Conservation (phyloP, 2,888 invertebrate genomes). For the Tachystola acroxantha region DNA sequence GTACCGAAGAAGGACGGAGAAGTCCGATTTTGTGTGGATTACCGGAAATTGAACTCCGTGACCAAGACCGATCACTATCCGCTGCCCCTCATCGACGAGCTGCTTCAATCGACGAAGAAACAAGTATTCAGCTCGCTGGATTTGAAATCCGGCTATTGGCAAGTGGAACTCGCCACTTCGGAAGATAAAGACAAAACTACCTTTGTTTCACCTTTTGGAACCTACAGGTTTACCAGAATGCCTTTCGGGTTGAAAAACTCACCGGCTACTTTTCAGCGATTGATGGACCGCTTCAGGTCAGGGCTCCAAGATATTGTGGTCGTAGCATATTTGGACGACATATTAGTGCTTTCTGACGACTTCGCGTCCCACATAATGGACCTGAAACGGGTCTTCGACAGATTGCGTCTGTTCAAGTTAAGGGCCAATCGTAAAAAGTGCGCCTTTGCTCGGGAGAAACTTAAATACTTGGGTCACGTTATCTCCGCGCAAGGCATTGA, state of each 20-base stretch:
- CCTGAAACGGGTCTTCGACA: slow-evolving; percentile 21
- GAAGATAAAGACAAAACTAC: slow-evolving; percentile 18
- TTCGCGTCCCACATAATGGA: slow-evolving; percentile 26
- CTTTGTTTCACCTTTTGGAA: slow-evolving; percentile 14
- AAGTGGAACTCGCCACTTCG: slow-evolving; percentile 20
- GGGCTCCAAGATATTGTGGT: slow-evolving; percentile 4
- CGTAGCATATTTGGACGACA: slow-evolving; percentile 28
- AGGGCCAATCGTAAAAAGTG: slow-evolving; percentile 26
- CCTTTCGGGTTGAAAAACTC: slow-evolving; percentile 23
- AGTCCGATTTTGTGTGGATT: slow-evolving; percentile 33
- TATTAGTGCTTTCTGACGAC: slow-evolving; percentile 22
- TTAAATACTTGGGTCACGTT: slow-evolving; percentile 22
- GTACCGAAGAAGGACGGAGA: slow-evolving; percentile 31
- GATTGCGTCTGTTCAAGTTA: slow-evolving; percentile 10
- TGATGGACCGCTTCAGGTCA: slow-evolving; percentile 12
- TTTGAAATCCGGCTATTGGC: slow-evolving; percentile 36
- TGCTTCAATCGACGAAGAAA: slow-evolving; percentile 16
- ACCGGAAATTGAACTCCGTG: slow-evolving; percentile 18
- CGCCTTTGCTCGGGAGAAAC: slow-evolving; percentile 15
- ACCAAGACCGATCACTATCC: slow-evolving; percentile 27
- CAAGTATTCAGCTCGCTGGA: slow-evolving; percentile 29
- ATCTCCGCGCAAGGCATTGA: slow-evolving; percentile 15
- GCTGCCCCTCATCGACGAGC: slow-evolving; percentile 20
- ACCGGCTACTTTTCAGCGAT: slow-evolving; percentile 24
- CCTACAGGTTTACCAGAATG: slow-evolving; percentile 21